Base-by-base conservation (phyloP, 1,140 invertebrate genomes). In the roundworm (Caenorhabditis elegans) region DNA sequence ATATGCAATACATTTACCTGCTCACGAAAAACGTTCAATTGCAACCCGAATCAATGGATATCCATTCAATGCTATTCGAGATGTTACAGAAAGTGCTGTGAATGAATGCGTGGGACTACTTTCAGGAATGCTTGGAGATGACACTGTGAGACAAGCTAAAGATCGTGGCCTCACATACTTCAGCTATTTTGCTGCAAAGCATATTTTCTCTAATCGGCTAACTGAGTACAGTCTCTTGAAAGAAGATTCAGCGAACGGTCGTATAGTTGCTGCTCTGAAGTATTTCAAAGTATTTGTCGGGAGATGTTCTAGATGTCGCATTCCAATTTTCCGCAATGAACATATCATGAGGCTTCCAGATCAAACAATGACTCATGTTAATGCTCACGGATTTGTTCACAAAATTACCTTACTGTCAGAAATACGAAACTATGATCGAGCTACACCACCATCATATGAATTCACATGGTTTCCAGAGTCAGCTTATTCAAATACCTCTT, bases 381-480 rank as follows among this genome's bases (percentile, higher is more conserved):
- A 43, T 31, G 34, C 34, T 19, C 60, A 70, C 13, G 60, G 60
- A 39, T 70, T 34, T 17, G 34, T 39, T 36, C 60, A 70, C n/a
- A 70, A 43, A 39, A 70, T 70, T 22, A 70, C 34, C 10, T 11
- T 70, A 17, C 34, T 70, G 31, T 39, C 31, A 22, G 6, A 36
- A 70, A 39, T 70, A 3, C 19, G 2, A n/a, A 70, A 70, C 34
- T 70, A 39, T 22, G n/a, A 3, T 19, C 60, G 60, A 8, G n/a
- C 34, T 13, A 24, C 34, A 39, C 5, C 13, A 4, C 60, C 60
- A 10, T 70, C 60, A 3, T 70, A 39, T 22, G 60, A 70, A 11
- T 70, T 22, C 19, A 70, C 60, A 34, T 70, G 60, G 60, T 70
- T 70, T 70, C 34, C 60, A 3, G 60, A 70, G 60, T 70, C 11